Percentiles rank a stretch among this genome's conserved stretches.
These are phyloP conservation scores for Numenius phaeopus DNA, from an alignment of 2,797 vertebrate genomes.

Conservation along the genomic window DNA sequence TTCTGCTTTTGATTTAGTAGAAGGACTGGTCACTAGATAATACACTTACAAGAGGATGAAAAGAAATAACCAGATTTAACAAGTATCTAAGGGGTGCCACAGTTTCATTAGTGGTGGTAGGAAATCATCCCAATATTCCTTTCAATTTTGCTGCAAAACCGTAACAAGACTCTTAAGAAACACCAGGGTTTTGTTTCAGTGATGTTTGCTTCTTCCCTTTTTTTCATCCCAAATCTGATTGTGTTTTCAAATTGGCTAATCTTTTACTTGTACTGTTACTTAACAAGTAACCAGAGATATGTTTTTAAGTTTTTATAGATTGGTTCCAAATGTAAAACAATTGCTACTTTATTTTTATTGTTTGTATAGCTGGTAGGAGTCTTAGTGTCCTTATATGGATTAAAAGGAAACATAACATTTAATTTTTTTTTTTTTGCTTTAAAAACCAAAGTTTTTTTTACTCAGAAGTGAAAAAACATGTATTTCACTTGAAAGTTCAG, in stretches of 20 bases:
- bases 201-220: not conserved
- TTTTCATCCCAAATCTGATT: not conserved
- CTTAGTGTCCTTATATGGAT: not conserved
- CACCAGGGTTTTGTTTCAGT: not conserved
- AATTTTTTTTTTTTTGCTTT: not conserved
- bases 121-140: not conserved
- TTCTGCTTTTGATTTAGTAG: not conserved
- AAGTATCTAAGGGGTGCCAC: not conserved
- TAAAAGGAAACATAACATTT: not conserved
- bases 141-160: not conserved
- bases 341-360: not conserved
- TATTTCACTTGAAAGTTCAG: not conserved
- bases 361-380: not conserved
- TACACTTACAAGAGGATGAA: not conserved
- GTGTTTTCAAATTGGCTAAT: conserved; percentile 1
- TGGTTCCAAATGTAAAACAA: conserved; percentile 16
- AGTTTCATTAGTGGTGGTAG: not conserved
- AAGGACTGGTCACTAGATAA: not conserved
- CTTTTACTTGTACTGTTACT: not conserved
- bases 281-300: conserved; percentile 18
- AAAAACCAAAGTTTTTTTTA: not conserved
- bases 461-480: not conserved
- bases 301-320: not conserved
- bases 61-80: not conserved
- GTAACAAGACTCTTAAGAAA: not conserved